A percentile compares a stretch with the other conserved stretches of the same genome.
Evolutionary conservation across 1,140 invertebrate genomes (phyloP).

Genomic region (Lethrus apterus): DNA sequence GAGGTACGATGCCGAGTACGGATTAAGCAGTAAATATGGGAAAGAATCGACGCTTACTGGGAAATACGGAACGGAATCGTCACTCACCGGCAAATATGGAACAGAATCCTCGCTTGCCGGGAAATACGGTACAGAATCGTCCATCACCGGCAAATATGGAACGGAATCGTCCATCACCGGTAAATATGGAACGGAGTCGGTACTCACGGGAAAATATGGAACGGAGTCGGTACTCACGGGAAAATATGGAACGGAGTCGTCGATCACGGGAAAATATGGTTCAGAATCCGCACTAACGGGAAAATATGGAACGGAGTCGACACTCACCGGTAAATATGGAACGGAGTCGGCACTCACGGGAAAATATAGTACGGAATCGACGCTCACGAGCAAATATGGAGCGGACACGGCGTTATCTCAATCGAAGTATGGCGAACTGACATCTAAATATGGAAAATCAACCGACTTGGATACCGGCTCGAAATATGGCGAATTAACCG

Average conservation of each 20-base stretch:
- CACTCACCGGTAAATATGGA: slow-evolving; percentile 20
- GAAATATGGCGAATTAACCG: slow-evolving; percentile 10
- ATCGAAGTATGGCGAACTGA: slow-evolving; percentile 27
- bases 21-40: background rate
- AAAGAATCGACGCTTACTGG: slow-evolving; percentile 10
- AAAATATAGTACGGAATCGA: slow-evolving; percentile 22
- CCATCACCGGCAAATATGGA: slow-evolving; percentile 17
- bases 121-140: slow-evolving; percentile 14
- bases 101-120: slow-evolving; percentile 17
- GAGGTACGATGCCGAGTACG: slow-evolving; percentile 19
- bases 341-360: slow-evolving; percentile 21
- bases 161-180: slow-evolving; percentile 11
- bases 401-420: slow-evolving; percentile 3
- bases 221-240: slow-evolving; percentile 10
- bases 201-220: slow-evolving; percentile 17
- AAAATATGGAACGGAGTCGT: slow-evolving; percentile 24
- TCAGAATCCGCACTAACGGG: slow-evolving; percentile 19
- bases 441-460: slow-evolving; percentile 24
- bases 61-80: slow-evolving; percentile 14
- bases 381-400: slow-evolving; percentile 10
- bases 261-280: slow-evolving; percentile 23
- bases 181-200: slow-evolving; percentile 24
- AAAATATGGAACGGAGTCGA: slow-evolving; percentile 15
- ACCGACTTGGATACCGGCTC: slow-evolving; percentile 6
- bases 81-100: slow-evolving; percentile 19